Conservation (phyloP, 2,113 vertebrate genomes). For the Burhinus oedicnemus region DNA sequence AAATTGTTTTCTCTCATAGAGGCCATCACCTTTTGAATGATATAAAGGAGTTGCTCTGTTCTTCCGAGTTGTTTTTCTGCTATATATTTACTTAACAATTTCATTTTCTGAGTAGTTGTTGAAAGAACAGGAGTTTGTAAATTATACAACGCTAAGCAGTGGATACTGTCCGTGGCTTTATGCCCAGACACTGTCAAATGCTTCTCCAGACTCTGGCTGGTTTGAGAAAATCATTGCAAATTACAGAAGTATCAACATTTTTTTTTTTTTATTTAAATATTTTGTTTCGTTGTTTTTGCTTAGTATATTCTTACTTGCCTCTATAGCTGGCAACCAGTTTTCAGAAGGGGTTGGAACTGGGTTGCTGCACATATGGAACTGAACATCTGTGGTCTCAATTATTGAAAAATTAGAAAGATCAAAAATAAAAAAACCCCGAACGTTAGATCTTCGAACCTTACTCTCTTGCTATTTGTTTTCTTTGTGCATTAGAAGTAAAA, state of each 20-base stretch:
- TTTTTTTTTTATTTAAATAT: conserved; percentile 48
- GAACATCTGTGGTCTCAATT: conserved; percentile 22
- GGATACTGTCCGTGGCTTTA: conserved; percentile 71
- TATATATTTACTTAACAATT: conserved; percentile 76
- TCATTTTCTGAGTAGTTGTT: conserved; percentile 72
- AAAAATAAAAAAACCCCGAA: conserved; percentile 18
- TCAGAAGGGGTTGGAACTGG: background rate
- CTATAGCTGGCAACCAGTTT: conserved; percentile 7
- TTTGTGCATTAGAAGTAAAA: conserved; percentile 30
- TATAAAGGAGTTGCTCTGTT: conserved; percentile 53
- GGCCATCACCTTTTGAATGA: conserved; percentile 55
- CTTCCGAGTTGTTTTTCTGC: conserved; percentile 62
- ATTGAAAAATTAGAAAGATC: conserved; percentile 58
- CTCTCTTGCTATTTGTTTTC: conserved; percentile 30
- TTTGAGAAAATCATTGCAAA: conserved; percentile 66
- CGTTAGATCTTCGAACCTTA: background rate
- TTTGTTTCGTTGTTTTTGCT: conserved; percentile 56
- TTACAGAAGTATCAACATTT: conserved; percentile 69
- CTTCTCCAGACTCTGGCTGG: conserved; percentile 59
- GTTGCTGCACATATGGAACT: conserved; percentile 46
- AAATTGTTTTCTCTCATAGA: conserved; percentile 51
- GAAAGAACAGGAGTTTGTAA: conserved; percentile 81
- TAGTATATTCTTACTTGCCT: conserved; percentile 29
- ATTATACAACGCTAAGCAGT: conserved; percentile 73
- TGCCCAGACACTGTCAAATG: conserved; percentile 76